Percentiles rank a stretch among this genome's conserved stretches.
These are phyloP conservation scores for Ceriagrion tenellum DNA, from an alignment of 2,888 invertebrate species.

Conservation along the genomic window DNA sequence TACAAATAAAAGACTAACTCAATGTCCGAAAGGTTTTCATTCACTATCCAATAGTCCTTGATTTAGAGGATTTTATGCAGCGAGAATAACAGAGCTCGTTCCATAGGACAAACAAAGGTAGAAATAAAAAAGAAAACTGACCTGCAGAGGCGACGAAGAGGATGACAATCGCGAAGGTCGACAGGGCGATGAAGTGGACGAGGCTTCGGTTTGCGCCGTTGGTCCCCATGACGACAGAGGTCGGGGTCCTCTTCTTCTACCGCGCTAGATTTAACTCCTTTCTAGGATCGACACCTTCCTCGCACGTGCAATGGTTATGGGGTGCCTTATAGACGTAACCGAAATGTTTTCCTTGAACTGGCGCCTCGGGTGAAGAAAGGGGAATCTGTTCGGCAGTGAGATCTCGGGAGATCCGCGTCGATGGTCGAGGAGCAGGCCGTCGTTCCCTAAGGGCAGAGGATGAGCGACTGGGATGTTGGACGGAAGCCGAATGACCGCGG, in stretches of 20 bases:
- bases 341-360: not conserved
- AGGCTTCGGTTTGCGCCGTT: not conserved
- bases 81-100: not conserved
- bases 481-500: constrained; percentile 54
- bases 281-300: not conserved
- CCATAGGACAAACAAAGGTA: not conserved
- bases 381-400: not conserved
- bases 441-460: not conserved
- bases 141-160: constrained; percentile 38
- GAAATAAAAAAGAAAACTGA: not conserved
- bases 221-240: not conserved
- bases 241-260: not conserved
- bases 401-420: not conserved
- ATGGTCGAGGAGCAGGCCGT: not conserved
- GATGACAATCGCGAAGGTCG: not conserved
- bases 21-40: too few species aligned
- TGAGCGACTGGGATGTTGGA: not conserved
- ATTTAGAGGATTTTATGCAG: not conserved
- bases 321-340: not conserved
- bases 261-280: not conserved
- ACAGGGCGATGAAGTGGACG: constrained; percentile 4
- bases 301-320: not conserved
- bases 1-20: too few species aligned
- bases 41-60: too few species aligned
- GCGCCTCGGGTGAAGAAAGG: not conserved